Base-by-base conservation (phyloP, 2,797 vertebrate species). In the Orientallactaga sibirica region DNA sequence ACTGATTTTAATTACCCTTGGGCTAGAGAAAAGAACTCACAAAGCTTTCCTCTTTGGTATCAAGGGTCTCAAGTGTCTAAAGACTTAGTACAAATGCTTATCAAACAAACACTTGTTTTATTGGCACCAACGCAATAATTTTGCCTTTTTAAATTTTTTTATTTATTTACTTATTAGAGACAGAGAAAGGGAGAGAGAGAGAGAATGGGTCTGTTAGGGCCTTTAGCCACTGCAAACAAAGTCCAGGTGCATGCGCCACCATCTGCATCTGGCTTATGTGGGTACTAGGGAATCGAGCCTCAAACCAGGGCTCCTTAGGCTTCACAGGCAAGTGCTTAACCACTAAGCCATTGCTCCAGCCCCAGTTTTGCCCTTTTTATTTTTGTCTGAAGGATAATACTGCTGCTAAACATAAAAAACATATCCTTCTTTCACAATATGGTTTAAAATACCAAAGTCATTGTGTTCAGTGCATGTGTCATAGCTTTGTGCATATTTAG, bases 391-490 rank as follows among this genome's bases (percentile, higher is more conserved):
- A 82, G 68, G 71, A 22, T 86, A 79, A 74, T 61, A 41, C 20
- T 70, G 48, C 62, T 68, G 66, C 64, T 64, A 64, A 88, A 84
- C 18, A 8, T 93, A 43, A 88, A 75, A 41, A 15, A n/a, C 80
- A 74, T 4, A 71, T 70, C 73, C 43, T 91, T 73, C 37, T 92
- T 55, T 66, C 37, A 82, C n/a, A 91, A 5, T 78, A 5, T 0
- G 11, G 27, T 66, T 82, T 85, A 81, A 97, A 96, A 92, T 89
- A 81, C 48, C 68, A 62, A 68, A 73, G 22, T 58, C 55, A 64
- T 75, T 62, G 29, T 89, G 37, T 66, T 75, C 80, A 73, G 24
- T 81, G 83, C n/a, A 27, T 89, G 84, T 84, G 58, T 93, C 87
- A 73, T 24, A 62, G 33, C 27, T 74, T 74, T 91, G 80, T 86